Conservation (phyloP, 1,140 invertebrate species). For the Aphelenchoides besseyi region DNA sequence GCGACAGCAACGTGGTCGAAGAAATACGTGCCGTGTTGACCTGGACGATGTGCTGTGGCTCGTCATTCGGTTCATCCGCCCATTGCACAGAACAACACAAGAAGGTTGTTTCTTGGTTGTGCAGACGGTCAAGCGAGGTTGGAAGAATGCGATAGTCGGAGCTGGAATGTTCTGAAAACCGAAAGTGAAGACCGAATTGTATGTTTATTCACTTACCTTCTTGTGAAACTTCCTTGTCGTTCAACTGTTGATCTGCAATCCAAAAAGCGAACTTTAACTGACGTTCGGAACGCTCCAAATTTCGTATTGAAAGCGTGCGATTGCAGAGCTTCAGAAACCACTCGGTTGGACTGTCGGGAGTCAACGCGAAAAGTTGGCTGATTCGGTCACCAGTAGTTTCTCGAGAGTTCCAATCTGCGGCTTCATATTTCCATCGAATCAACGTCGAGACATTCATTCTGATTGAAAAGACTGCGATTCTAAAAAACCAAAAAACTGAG, state of each 20-base stretch:
- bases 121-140: background rate
- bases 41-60: background rate
- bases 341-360: background rate
- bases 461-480: no score
- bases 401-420: background rate
- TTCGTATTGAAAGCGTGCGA: background rate
- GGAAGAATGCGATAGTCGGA: background rate
- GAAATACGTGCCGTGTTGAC: background rate
- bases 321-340: background rate
- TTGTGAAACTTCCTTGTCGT: background rate
- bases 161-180: background rate
- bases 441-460: no score
- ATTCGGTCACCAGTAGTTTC: background rate
- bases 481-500: no score
- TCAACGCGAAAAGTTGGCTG: background rate
- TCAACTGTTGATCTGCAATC: background rate
- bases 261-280: background rate
- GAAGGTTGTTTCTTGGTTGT: background rate
- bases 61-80: background rate
- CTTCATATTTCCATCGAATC: background rate
- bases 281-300: background rate
- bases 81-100: background rate
- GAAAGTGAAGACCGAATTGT: background rate
- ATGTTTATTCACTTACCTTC: background rate
- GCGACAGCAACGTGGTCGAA: background rate